These are phyloP conservation scores for Biston betularia DNA, from an alignment of 2,888 invertebrate genomes.

Conservation along the genomic window DNA sequence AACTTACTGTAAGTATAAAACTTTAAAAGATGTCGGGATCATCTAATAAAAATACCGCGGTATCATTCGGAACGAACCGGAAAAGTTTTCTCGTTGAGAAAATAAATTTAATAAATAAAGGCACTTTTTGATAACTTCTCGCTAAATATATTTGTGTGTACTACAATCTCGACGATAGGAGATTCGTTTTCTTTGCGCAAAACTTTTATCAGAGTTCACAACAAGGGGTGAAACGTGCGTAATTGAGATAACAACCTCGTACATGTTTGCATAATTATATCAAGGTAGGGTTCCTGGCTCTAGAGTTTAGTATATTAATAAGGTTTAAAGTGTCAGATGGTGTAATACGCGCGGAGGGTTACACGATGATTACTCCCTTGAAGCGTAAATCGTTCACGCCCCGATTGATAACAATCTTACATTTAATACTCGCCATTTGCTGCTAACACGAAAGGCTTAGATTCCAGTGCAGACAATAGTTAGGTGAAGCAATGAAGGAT, in stretches of 20 bases:
- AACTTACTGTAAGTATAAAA: slow-evolving; percentile 33
- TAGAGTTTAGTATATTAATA: slow-evolving; percentile 65
- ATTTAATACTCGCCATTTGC: slow-evolving; percentile 55
- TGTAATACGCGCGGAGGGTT: slow-evolving; percentile 70
- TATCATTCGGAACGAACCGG: slow-evolving; percentile 26
- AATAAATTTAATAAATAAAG: slow-evolving; percentile 30
- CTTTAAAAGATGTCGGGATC: slow-evolving; percentile 37
- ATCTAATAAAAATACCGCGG: slow-evolving; percentile 38
- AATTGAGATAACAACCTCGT: slow-evolving; percentile 3
- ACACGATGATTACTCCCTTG: slow-evolving; percentile 66
- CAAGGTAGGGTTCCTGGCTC: slow-evolving; percentile 45
- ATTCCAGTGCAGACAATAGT: slow-evolving; percentile 57
- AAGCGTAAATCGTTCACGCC: slow-evolving; percentile 67
- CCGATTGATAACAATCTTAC: slow-evolving; percentile 53
- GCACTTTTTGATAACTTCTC: slow-evolving; percentile 15
- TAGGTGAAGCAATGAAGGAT: slow-evolving; percentile 68
- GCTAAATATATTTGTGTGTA: slow-evolving; percentile 13
- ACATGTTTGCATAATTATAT: slow-evolving; percentile 23
- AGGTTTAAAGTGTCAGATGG: slow-evolving; percentile 69
- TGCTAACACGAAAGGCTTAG: slow-evolving; percentile 59
- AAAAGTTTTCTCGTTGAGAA: slow-evolving; percentile 28
- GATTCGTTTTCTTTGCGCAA: slow-evolving; percentile 7
- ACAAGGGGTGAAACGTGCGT: background rate
- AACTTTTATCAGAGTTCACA: slow-evolving; percentile 11
- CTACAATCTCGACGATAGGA: slow-evolving; percentile 4